These are phyloP conservation scores for Ptiloglossa arizonensis DNA, from an alignment of 1,140 invertebrate genomes.

Conservation along the genomic window DNA sequence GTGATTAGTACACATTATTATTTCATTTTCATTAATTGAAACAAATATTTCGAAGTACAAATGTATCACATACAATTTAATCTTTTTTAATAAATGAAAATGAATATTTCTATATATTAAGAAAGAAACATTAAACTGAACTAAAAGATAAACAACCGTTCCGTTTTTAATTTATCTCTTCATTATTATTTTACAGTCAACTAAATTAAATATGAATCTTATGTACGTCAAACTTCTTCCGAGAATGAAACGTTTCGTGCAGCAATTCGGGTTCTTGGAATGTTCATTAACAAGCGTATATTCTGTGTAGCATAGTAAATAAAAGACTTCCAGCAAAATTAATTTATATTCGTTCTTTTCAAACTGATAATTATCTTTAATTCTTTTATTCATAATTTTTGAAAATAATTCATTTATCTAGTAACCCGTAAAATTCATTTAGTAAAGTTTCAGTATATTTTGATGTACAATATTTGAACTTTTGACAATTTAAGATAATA, in stretches of 20 bases:
- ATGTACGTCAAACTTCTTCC: constrained; percentile 54
- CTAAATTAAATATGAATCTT: constrained; percentile 55
- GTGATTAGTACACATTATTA: too few relatives aligned
- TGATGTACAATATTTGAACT: too few relatives aligned
- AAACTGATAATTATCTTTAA: not conserved
- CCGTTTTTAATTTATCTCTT: not conserved
- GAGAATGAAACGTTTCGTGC: constrained; percentile 54
- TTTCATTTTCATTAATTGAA: too few relatives aligned
- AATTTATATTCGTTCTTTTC: not conserved
- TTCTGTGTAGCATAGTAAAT: constrained; percentile 6
- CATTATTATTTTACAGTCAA: constrained; percentile 14
- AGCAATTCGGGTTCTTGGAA: constrained; percentile 26
- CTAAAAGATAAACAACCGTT: not conserved
- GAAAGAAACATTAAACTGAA: not conserved
- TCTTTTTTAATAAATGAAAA: not conserved
- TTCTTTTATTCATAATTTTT: not conserved
- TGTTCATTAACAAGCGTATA: constrained; percentile 36
- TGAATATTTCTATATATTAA: too few relatives aligned
- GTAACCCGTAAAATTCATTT: too few relatives aligned
- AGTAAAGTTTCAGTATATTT: too few relatives aligned
- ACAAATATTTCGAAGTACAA: too few relatives aligned
- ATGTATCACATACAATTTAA: too few relatives aligned
- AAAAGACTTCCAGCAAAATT: constrained; percentile 4
- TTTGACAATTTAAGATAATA: too few relatives aligned
- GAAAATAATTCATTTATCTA: not conserved